Conservation (phyloP, 30 jellyfish, hydroid and myxozoan species). For the Cassiopea xamachana region DNA sequence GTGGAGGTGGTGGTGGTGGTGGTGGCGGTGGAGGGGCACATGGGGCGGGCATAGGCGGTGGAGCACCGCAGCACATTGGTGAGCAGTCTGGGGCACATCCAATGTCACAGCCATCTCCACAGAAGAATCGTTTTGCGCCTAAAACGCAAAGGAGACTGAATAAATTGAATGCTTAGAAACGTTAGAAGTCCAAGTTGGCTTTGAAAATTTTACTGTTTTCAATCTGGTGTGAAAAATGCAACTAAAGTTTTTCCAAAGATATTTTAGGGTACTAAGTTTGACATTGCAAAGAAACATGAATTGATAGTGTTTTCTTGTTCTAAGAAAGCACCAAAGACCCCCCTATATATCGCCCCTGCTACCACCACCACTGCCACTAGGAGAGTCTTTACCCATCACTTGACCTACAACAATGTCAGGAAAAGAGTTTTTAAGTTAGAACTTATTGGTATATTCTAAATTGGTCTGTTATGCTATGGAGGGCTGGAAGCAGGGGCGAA, state of each 20-base stretch:
- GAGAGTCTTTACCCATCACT: background rate
- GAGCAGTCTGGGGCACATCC: slow-evolving; percentile 85
- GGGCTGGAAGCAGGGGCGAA: background rate
- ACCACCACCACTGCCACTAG: slow-evolving; percentile 21
- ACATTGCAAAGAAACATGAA: background rate
- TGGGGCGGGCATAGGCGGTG: slow-evolving; percentile 77
- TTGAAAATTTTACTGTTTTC: background rate
- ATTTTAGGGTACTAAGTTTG: background rate
- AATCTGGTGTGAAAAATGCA: background rate
- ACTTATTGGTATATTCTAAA: background rate
- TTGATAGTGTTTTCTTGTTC: background rate
- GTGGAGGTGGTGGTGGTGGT: slow-evolving; percentile 81
- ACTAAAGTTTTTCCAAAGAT: background rate
- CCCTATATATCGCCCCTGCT: slow-evolving; percentile 8
- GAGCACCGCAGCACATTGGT: slow-evolving; percentile 82
- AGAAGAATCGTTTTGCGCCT: slow-evolving; percentile 82
- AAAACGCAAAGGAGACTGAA: slow-evolving; percentile 44
- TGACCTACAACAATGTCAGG: background rate
- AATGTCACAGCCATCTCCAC: slow-evolving; percentile 78
- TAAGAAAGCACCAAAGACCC: background rate
- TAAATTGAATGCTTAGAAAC: slow-evolving; percentile 22
- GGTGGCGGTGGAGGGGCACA: slow-evolving; percentile 95
- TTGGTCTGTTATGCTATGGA: background rate
- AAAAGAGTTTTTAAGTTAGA: background rate
- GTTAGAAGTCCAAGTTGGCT: background rate